These are phyloP conservation scores for Oceanodroma leucorhoa DNA, from an alignment of 2,797 vertebrate genomes.

Conservation along the genomic window DNA sequence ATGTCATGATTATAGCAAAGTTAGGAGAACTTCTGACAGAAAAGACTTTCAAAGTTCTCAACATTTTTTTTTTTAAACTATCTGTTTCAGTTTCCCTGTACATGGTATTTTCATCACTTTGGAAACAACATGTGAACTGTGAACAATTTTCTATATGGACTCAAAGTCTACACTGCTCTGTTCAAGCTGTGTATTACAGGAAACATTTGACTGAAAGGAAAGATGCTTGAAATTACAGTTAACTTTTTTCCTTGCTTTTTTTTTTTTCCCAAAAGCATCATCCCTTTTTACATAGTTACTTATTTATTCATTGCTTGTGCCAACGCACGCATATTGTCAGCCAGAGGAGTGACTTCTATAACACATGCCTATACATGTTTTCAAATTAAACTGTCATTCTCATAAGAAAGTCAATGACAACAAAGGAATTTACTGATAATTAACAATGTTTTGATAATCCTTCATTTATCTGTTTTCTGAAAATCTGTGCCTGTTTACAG, in stretches of 20 bases:
- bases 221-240: neutral
- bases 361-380: neutral
- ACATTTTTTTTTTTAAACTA: neutral
- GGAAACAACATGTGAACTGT: neutral
- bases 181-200: neutral
- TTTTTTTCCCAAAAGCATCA: rapidly evolving
- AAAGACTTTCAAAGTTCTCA: neutral
- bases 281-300: neutral
- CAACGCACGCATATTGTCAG: rapidly evolving
- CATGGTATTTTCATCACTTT: neutral
- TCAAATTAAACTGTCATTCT: neutral
- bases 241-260: neutral
- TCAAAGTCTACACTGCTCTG: neutral
- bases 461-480: neutral
- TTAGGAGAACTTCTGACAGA: neutral
- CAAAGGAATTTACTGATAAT: neutral
- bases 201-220: neutral
- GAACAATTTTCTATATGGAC: neutral
- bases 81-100: neutral
- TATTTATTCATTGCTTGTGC: neutral
- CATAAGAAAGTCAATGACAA: neutral
- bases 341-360: neutral
- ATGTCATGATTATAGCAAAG: neutral
- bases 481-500: neutral
- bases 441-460: neutral